Evolutionary conservation across 2,113 vertebrate genomes (phyloP).

Genomic region (Chaetops frenatus): DNA sequence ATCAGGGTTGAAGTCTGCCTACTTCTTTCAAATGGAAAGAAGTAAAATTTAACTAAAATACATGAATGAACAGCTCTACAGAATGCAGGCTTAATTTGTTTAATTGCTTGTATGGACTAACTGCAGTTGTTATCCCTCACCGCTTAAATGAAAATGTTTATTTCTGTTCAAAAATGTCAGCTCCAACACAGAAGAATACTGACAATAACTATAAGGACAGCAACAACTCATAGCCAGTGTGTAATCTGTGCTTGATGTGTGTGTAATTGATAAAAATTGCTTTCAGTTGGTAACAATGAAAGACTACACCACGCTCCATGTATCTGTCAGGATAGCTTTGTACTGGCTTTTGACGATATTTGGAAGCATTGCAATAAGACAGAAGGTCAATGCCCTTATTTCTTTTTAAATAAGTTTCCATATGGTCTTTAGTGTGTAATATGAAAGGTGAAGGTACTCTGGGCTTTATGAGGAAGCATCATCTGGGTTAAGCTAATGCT

Average conservation of each 20-base stretch:
- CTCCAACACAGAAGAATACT: background rate
- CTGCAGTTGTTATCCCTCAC: background rate
- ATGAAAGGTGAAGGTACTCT: background rate
- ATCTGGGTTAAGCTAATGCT: background rate
- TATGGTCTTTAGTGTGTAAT: conserved; percentile 17
- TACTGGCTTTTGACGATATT: background rate
- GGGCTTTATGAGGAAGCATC: background rate
- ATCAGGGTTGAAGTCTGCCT: background rate
- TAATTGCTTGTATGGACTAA: background rate
- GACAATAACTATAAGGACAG: background rate
- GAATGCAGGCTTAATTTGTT: background rate
- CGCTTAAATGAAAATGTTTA: background rate
- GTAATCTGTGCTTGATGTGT: background rate
- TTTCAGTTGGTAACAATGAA: conserved; percentile 28
- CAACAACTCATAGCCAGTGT: background rate
- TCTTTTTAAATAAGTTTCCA: conserved; percentile 41
- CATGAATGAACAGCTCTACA: conserved; percentile 5
- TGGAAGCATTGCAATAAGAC: conserved; percentile 4
- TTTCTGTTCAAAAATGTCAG: conserved; percentile 16
- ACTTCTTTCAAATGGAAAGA: background rate
- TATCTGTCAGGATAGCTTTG: background rate
- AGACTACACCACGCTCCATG: conserved; percentile 3
- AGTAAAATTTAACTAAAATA: background rate
- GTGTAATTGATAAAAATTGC: conserved; percentile 42
- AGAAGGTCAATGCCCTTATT: conserved; percentile 25